Percentiles rank a stretch among this genome's conserved stretches.
These are phyloP conservation scores for Petrolisthes manimaculis DNA, from an alignment of 2,888 invertebrate species.

Conservation along the genomic window DNA sequence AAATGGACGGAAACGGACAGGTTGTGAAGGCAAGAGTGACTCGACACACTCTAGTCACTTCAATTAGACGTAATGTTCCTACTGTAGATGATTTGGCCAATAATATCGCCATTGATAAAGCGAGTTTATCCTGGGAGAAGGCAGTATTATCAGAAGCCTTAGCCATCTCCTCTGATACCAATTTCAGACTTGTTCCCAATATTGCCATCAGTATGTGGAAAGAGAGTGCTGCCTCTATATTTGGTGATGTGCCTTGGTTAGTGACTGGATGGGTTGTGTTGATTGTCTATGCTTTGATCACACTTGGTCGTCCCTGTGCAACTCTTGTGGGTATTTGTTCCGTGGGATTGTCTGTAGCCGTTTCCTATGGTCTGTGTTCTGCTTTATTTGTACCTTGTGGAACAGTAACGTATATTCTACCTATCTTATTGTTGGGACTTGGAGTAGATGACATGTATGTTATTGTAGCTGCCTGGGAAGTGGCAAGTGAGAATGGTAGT, in stretches of 20 bases:
- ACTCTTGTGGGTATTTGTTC: slow-evolving; percentile 75
- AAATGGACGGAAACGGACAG: slow-evolving; percentile 74
- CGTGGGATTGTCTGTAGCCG: slow-evolving; percentile 81
- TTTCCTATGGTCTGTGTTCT: slow-evolving; percentile 81
- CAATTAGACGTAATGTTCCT: slow-evolving; percentile 75
- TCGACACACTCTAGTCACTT: slow-evolving; percentile 68
- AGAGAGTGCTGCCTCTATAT: slow-evolving; percentile 78
- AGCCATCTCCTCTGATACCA: neutral
- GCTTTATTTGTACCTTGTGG: slow-evolving; percentile 81
- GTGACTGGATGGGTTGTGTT: slow-evolving; percentile 79
- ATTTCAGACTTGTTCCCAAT: slow-evolving; percentile 7
- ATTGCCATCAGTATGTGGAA: slow-evolving; percentile 78
- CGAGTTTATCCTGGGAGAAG: slow-evolving; percentile 68
- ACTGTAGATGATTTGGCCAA: slow-evolving; percentile 73
- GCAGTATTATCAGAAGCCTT: slow-evolving; percentile 23
- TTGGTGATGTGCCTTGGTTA: slow-evolving; percentile 80
- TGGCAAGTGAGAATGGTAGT: slow-evolving; percentile 67
- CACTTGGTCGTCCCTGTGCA: slow-evolving; percentile 75
- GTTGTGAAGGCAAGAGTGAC: slow-evolving; percentile 78
- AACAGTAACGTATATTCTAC: slow-evolving; percentile 84
- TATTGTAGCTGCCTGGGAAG: slow-evolving; percentile 84
- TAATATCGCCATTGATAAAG: slow-evolving; percentile 83
- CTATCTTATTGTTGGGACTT: slow-evolving; percentile 84
- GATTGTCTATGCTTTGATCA: slow-evolving; percentile 81
- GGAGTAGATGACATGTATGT: slow-evolving; percentile 88